These are phyloP conservation scores for Tylochromis polylepis DNA, from an alignment of 2,113 vertebrate species.

Conservation along the genomic window DNA sequence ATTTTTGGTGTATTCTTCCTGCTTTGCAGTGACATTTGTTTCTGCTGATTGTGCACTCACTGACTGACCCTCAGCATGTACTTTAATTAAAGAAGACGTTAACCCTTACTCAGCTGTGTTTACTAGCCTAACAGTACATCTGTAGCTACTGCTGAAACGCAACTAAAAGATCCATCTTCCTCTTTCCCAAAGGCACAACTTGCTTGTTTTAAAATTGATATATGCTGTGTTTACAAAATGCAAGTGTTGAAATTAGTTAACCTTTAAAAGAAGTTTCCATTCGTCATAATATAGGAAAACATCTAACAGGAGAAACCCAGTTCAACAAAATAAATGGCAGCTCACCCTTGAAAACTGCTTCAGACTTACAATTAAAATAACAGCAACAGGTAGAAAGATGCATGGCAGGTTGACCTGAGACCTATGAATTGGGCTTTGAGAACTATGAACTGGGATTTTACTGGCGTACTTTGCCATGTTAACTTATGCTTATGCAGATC, in stretches of 20 bases:
- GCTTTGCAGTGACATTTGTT: background rate
- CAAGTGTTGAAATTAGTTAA: background rate
- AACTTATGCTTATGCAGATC: accelerated
- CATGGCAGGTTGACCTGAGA: background rate
- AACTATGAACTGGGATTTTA: background rate
- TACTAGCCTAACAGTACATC: background rate
- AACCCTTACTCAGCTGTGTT: background rate
- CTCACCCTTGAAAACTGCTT: background rate
- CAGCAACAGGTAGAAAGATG: background rate
- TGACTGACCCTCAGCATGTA: background rate
- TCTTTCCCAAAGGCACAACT: background rate
- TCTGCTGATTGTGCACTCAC: background rate
- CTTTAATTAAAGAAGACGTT: background rate
- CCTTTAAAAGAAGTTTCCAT: background rate
- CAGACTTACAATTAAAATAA: background rate
- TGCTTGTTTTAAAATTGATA: background rate
- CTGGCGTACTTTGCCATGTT: background rate
- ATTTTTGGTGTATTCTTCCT: background rate
- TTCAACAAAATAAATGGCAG: accelerated
- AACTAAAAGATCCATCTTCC: background rate
- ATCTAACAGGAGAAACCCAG: background rate
- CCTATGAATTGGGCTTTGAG: background rate
- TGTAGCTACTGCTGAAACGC: accelerated
- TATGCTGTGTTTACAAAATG: background rate
- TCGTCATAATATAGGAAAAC: background rate